A percentile compares a stretch with the other conserved stretches of the same genome.
Evolutionary conservation across 2,888 invertebrate species (phyloP).

Genomic region (Drosophila monieri): DNA sequence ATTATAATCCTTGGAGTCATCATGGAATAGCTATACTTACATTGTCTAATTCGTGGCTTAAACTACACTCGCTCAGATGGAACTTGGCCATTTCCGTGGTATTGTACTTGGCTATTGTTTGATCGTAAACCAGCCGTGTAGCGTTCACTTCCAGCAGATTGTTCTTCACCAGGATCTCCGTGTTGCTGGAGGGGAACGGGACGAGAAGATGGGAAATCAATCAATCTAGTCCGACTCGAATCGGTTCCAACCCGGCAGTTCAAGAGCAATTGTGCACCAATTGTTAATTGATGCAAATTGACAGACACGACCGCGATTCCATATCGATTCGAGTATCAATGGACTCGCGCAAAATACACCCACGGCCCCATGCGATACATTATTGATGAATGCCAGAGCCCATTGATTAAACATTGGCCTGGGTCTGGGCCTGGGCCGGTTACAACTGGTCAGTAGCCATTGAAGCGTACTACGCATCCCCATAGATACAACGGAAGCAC

Average conservation of each 20-base stretch:
- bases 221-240: slow-evolving; percentile 22
- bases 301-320: slow-evolving; percentile 54
- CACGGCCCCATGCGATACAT: slow-evolving; percentile 9
- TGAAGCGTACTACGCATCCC: slow-evolving; percentile 49
- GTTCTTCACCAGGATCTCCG: slow-evolving; percentile 82
- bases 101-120: slow-evolving; percentile 82
- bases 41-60: slow-evolving; percentile 90
- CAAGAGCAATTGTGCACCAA: slow-evolving; percentile 70
- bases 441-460: slow-evolving; percentile 59
- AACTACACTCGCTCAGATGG: slow-evolving; percentile 88
- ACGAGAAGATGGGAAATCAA: slow-evolving; percentile 7
- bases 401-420: slow-evolving; percentile 19
- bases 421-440: slow-evolving; percentile 46
- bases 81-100: slow-evolving; percentile 76
- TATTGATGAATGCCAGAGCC: slow-evolving; percentile 3
- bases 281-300: slow-evolving; percentile 79
- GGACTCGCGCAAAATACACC: slow-evolving; percentile 30
- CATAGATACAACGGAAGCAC: not conserved
- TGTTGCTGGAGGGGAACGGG: slow-evolving; percentile 83
- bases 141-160: slow-evolving; percentile 84
- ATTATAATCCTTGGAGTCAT: not conserved
- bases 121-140: slow-evolving; percentile 86
- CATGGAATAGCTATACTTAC: slow-evolving; percentile 84
- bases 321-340: slow-evolving; percentile 70
- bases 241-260: slow-evolving; percentile 56